Conservation (phyloP, 2,797 vertebrate species). For the Distichodus sexfasciatus region DNA sequence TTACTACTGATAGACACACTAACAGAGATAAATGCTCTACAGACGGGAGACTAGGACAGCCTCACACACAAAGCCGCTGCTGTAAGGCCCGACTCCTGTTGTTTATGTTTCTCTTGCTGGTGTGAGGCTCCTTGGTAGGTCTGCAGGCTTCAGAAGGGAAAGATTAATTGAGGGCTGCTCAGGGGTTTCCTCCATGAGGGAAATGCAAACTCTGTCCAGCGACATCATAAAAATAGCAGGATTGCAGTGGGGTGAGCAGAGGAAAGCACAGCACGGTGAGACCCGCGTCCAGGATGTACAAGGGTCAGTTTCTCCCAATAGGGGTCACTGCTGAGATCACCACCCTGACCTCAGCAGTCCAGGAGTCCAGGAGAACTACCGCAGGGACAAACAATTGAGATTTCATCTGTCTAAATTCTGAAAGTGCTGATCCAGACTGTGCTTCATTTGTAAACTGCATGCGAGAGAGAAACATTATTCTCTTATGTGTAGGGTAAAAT, state of each 20-base stretch:
- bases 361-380: slow-evolving; percentile 28
- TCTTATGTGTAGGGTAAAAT: too few relatives aligned
- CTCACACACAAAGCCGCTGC: background rate
- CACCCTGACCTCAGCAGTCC: slow-evolving; percentile 31
- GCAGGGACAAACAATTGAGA: slow-evolving; percentile 7
- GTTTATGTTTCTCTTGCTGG: slow-evolving; percentile 13
- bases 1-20: too few relatives aligned
- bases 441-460: too few relatives aligned
- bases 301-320: slow-evolving; percentile 54
- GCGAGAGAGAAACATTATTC: too few relatives aligned
- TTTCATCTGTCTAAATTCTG: too few relatives aligned
- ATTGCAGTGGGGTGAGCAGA: slow-evolving; percentile 65
- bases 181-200: slow-evolving; percentile 53
- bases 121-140: slow-evolving; percentile 41
- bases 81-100: slow-evolving; percentile 28
- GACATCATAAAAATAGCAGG: slow-evolving; percentile 75
- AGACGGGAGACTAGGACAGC: background rate
- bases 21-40: background rate
- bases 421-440: too few relatives aligned
- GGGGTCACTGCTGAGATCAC: slow-evolving; percentile 45
- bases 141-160: slow-evolving; percentile 36
- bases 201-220: slow-evolving; percentile 47
- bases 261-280: slow-evolving; percentile 53
- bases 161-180: slow-evolving; percentile 51
- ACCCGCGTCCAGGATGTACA: slow-evolving; percentile 59